phyloP scores from a whole-genome alignment of 2,113 vertebrate genomes.

The Bungarus multicinctus region DNA sequence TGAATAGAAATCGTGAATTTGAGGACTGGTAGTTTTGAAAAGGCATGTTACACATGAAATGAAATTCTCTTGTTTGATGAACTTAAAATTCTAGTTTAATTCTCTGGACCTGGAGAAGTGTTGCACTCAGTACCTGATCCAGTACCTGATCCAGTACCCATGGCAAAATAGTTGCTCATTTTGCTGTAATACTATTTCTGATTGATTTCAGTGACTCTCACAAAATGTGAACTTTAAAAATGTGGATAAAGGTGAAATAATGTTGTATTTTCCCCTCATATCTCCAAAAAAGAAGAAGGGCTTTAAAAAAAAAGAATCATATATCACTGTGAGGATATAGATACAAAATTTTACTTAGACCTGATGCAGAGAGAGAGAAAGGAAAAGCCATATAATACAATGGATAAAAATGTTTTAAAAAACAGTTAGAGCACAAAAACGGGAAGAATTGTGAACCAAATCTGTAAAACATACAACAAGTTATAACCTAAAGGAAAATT shows the following conservation, averaged over 20 bases:
- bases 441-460: not conserved
- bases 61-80: not conserved
- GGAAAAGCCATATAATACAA: not conserved
- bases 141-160: too few relatives aligned
- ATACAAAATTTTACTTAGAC: not conserved
- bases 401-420: not conserved
- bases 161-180: not conserved
- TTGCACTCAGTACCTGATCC: not conserved
- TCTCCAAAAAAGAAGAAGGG: not conserved
- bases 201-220: not conserved
- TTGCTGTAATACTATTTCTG: not conserved
- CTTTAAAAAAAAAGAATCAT: not conserved
- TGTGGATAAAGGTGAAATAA: too few relatives aligned
- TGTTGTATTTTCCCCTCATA: not conserved
- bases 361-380: not conserved
- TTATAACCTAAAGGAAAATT: not conserved
- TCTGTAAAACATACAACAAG: not conserved
- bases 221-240: not conserved
- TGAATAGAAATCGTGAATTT: not conserved
- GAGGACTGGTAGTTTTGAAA: not conserved
- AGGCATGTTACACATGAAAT: not conserved
- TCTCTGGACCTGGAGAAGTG: not conserved
- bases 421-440: not conserved
- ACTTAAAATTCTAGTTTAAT: not conserved
- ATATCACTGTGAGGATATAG: not conserved